Evolutionary conservation across 2,797 vertebrate species (phyloP), one percentile per base, ranked within the genome.

Genomic region (Oophaga sylvatica): DNA sequence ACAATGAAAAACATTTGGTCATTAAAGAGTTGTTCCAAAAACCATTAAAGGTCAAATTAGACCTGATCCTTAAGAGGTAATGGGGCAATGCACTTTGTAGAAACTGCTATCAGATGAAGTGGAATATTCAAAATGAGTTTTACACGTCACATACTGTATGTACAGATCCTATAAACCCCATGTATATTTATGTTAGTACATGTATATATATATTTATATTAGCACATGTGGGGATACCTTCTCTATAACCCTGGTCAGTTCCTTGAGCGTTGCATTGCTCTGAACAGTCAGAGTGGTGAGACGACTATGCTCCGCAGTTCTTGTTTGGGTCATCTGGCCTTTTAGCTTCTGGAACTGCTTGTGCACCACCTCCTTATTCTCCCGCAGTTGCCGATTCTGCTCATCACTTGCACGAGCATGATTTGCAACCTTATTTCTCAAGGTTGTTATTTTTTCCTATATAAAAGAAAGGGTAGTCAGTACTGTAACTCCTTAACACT

Each of bases 291-390:
- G 95, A 1, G 87, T 92, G 31, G 93, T 90, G 45, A 97, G 93
- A 56, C 89, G 91, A 31, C 86, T 20, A 3, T 91, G 93, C 41
- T 95, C 92, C 2, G 56, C 19, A 0, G 59, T 71, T 71, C 91
- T 90, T 4, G 91, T 91, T 41, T 75, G 91, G 57, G 81, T 93
- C 91, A 94, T 91, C 65, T 94, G 92, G 1, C 62, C 45, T 84
- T 95, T 95, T 3, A 96, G 92, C 89, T 93, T 94, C 45, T 90
- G 92, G 19, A 94, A 93, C 59, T 93, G 93, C 63, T 81, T 65
- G 0, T 93, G 89, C 45, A 93, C 85, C 2, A 92, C 81, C 0
- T 96, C 95, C 76, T 94, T 95, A 13, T 93, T 91, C 0, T 90
- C 91, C 29, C 91, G 90, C 0, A 91, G 19, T 0, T 1, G 81